These are phyloP conservation scores for Nasonovia ribisnigri DNA, from an alignment of 2,888 invertebrate species.

Conservation along the genomic window DNA sequence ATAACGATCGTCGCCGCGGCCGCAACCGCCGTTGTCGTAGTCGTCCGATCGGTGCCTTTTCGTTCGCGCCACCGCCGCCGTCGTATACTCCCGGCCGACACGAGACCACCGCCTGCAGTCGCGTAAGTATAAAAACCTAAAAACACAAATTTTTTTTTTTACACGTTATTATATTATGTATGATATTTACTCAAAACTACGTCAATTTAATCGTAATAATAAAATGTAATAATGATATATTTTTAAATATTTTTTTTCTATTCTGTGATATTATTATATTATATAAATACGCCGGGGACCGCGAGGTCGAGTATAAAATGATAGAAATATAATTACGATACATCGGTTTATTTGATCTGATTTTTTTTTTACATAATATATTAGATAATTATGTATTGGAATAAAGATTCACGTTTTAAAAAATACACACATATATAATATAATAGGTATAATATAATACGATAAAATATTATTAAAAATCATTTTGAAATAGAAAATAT, in stretches of 20 bases:
- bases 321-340: background rate
- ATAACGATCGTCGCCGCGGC: slow-evolving; percentile 31
- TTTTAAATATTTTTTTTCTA: background rate
- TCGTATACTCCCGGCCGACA: background rate
- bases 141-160: background rate
- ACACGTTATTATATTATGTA: background rate
- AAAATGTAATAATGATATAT: background rate
- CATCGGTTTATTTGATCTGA: background rate
- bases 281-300: background rate
- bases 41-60: slow-evolving; percentile 43
- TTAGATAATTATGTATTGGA: background rate
- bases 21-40: slow-evolving; percentile 24
- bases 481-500: background rate
- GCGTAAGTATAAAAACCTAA: background rate
- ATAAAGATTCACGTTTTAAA: background rate
- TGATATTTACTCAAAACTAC: background rate
- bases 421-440: background rate
- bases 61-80: slow-evolving; percentile 6
- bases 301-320: background rate
- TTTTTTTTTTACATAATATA: background rate
- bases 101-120: slow-evolving; percentile 29
- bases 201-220: background rate
- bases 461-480: background rate
- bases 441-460: no score
- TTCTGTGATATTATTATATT: background rate